phyloP scores from a whole-genome alignment of 2,888 invertebrate genomes.

The Meliscaeva auricollis region DNA sequence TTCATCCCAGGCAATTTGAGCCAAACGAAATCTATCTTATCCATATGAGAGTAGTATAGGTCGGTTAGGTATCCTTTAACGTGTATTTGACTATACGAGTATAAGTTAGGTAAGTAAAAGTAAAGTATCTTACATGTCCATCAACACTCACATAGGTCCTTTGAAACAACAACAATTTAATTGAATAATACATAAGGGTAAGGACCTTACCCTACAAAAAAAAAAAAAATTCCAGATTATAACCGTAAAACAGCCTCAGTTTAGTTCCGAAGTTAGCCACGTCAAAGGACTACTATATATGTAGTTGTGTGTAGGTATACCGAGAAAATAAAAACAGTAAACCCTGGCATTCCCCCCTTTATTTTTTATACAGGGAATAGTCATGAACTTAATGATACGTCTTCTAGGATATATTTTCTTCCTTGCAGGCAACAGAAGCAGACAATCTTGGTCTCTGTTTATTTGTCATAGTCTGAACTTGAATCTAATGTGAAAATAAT shows the following conservation, averaged over 20 bases:
- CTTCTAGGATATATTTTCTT: conserved; percentile 38
- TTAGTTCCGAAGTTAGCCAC: conserved; percentile 47
- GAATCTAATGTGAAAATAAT: conserved; percentile 71
- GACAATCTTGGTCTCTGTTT: conserved; percentile 23
- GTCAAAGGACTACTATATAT: conserved; percentile 3
- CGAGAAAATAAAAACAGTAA: background rate
- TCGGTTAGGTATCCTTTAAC: background rate
- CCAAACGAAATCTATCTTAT: conserved; percentile 18
- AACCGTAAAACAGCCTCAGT: conserved; percentile 60
- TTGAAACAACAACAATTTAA: conserved; percentile 56
- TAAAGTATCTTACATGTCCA: conserved; percentile 43
- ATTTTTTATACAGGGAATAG: background rate
- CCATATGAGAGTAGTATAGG: background rate
- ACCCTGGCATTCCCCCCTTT: conserved; percentile 2
- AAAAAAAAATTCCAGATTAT: conserved; percentile 40
- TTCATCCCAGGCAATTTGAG: conserved; percentile 53
- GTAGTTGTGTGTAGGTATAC: no score
- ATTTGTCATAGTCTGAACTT: conserved; percentile 63
- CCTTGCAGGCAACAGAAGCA: background rate
- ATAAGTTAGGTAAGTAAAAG: conserved; percentile 14
- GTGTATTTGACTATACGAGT: background rate
- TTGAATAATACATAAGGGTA: conserved; percentile 69
- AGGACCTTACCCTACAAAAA: conserved; percentile 30
- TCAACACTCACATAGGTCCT: conserved; percentile 4
- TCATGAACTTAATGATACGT: conserved; percentile 61